phyloP scores from a whole-genome alignment of 2,888 invertebrate genomes.

The Plagiodera versicolora region DNA sequence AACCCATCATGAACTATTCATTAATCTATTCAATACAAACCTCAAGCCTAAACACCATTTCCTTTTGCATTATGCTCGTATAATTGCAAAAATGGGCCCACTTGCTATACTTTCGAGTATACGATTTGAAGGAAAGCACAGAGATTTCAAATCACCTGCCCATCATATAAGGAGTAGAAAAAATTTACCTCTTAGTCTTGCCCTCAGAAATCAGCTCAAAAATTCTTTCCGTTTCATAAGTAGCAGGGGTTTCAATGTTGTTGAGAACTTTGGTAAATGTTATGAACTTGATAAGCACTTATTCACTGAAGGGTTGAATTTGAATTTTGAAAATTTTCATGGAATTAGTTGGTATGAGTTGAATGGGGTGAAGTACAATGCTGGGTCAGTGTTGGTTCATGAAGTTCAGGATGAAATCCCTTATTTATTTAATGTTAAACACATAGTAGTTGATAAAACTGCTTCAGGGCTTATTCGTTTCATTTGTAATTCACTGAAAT shows the following conservation, averaged over 20 bases:
- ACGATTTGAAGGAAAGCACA: slow-evolving; percentile 7
- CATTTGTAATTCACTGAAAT: slow-evolving; percentile 7
- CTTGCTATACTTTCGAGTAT: slow-evolving; percentile 5
- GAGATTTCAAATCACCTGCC: slow-evolving; percentile 9
- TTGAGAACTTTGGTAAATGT: slow-evolving; percentile 6
- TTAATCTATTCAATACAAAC: slow-evolving; percentile 3
- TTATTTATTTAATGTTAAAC: slow-evolving; percentile 6
- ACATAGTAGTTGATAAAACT: slow-evolving; percentile 1
- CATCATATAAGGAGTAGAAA: slow-evolving; percentile 8
- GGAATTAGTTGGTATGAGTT: slow-evolving; percentile 9
- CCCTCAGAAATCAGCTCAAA: slow-evolving; percentile 2
- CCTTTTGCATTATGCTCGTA: slow-evolving; percentile 7
- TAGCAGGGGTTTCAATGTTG: slow-evolving; percentile 1
- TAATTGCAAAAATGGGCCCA: slow-evolving; percentile 6
- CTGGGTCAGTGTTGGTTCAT: slow-evolving; percentile 6
- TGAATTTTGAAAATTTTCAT: slow-evolving; percentile 2
- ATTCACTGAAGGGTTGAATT: slow-evolving; percentile 4
- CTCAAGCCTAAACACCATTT: slow-evolving; percentile 9
- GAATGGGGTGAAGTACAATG: slow-evolving; percentile 9
- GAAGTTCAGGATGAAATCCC: slow-evolving; percentile 8
- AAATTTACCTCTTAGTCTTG: slow-evolving; percentile 8
- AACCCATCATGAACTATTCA: slow-evolving; percentile 3
- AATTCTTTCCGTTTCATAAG: slow-evolving; percentile 3
- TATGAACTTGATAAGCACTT: slow-evolving; percentile 2
- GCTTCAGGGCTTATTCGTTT: slow-evolving; percentile 2